Percentiles rank a stretch among this genome's conserved stretches.
Conservation (phyloP, 2,888 invertebrate genomes). For the Leucania comma region DNA sequence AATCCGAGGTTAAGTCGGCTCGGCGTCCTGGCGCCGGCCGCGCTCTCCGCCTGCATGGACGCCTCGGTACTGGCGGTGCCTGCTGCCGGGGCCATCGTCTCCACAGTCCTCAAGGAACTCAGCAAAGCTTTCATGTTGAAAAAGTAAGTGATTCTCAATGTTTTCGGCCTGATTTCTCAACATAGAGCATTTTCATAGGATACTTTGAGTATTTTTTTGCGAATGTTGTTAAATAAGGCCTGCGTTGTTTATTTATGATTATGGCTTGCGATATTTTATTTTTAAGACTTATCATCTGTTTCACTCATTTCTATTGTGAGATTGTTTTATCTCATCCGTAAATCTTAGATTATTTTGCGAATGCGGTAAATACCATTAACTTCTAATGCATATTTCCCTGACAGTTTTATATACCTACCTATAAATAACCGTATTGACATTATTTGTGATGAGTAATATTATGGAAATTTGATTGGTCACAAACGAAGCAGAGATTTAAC, state of each 20-base stretch:
- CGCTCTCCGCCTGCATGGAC: conserved; percentile 86
- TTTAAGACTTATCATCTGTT: neutral
- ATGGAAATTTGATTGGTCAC: conserved; percentile 18
- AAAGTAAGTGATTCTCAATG: conserved; percentile 76
- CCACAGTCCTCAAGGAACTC: conserved; percentile 87
- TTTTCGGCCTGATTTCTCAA: neutral
- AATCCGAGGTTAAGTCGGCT: conserved; percentile 80
- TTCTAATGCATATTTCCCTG: neutral
- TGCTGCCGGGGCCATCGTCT: conserved; percentile 87
- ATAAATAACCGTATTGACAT: neutral
- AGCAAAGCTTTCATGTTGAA: conserved; percentile 89
- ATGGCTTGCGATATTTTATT: conserved; percentile 19
- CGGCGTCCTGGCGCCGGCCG: conserved; percentile 86
- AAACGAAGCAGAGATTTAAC: neutral
- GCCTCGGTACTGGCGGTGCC: conserved; percentile 88
- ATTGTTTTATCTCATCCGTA: neutral
- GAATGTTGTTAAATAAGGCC: neutral
- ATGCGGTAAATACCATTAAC: neutral
- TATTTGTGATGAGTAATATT: conserved; percentile 7
- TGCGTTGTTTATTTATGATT: neutral
- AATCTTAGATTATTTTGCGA: neutral
- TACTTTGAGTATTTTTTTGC: neutral
- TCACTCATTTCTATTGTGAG: neutral
- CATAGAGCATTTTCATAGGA: neutral
- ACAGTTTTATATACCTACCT: neutral